Evolutionary conservation across 1,140 invertebrate genomes (phyloP), one percentile per base, ranked within the genome.

Genomic region (Homalodisca vitripennis): DNA sequence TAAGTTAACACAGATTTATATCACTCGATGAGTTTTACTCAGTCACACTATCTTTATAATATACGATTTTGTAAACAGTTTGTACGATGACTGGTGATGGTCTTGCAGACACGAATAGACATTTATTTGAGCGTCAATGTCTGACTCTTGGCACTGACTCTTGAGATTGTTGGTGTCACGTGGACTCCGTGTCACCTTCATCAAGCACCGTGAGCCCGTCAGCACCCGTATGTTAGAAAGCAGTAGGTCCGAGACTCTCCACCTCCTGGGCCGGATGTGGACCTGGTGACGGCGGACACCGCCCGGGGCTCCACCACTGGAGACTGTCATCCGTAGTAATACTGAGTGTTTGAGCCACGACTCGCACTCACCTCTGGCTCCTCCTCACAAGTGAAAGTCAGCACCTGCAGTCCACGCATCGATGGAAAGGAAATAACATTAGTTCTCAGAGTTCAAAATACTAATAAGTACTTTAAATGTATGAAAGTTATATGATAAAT

Each of bases 261-360:
- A 30, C 3, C 3, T 30, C 10, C 55, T 3, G 2, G 55, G 10
- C 22, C 12, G 24, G 55, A 6, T 24, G 55, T 24, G 6, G 24
- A 6, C 55, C 55, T 60, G 34, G 34, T 41, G 3, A 22, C 3
- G 17, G 48, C 17, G 3, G 70, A 75, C 75, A 77, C 79, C 76
- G 76, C 80, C 78, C 80, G 77, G 64, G 80, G 77, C 72, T 82
- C 81, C 71, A 60, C 55, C 55, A 27, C 55, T 6, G 55, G 55
- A 6, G 55, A 60, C 24, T 81, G 81, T 84, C 82, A 86, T 80
- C 84, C 84, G 69, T 85, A 86, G 74, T 85, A 86, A 69, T 84
- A 85, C 74, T 84, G 84, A 71, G 81, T 84, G 65, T 81, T 83
- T 70, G 77, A 75, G 27, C 73, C 75, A 64, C 77, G 72, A 53